Percentiles rank a stretch among this genome's conserved stretches.
Conservation (phyloP, 2,888 invertebrate species). For the Chrysolina haemoptera region DNA sequence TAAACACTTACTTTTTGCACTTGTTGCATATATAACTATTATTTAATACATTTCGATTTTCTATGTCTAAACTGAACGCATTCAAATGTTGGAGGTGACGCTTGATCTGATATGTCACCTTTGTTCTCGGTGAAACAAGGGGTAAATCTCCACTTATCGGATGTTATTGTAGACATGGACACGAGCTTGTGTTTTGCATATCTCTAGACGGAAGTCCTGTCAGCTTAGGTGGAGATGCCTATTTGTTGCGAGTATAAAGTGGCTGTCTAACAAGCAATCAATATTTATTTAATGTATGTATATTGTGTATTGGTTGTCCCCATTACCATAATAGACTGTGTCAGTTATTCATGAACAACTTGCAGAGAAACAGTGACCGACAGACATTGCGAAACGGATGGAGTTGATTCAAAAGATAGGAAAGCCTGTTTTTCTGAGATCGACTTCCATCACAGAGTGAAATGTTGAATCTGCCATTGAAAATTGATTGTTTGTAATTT, state of each 20-base stretch:
- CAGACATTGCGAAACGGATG: background rate
- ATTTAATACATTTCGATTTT: no score
- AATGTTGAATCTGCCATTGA: no score
- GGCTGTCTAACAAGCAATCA: background rate
- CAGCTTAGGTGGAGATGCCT: background rate
- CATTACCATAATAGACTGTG: background rate
- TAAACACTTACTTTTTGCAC: no score
- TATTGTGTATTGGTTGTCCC: background rate
- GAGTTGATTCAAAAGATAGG: background rate
- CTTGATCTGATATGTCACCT: constrained; percentile 2
- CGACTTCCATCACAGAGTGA: no score
- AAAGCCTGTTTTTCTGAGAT: no score
- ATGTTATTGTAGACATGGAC: background rate
- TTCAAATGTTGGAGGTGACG: background rate
- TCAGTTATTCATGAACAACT: background rate
- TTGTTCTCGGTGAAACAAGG: background rate
- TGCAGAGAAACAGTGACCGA: background rate
- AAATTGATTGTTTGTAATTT: no score
- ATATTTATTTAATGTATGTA: background rate
- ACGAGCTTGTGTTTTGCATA: background rate
- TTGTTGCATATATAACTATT: no score
- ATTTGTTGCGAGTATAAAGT: background rate
- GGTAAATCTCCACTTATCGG: background rate
- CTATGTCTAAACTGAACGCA: no score
- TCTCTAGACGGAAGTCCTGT: constrained; percentile 6